A percentile compares a stretch with the other conserved stretches of the same genome.
These are phyloP conservation scores for Urocyon cinereoargenteus DNA, from an alignment of 2,797 vertebrate species.

Conservation along the genomic window DNA sequence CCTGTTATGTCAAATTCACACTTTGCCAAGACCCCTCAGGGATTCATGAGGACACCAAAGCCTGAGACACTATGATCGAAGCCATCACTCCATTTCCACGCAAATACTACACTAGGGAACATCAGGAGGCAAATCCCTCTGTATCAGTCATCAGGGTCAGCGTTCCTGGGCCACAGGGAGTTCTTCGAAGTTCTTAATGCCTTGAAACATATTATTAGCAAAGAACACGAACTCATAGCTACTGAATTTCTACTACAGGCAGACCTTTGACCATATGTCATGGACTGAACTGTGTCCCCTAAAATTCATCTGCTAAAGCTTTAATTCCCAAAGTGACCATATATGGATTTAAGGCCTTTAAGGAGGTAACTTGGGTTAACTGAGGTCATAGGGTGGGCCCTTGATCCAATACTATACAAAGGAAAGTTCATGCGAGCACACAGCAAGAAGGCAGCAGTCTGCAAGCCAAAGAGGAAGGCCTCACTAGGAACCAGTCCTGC, in stretches of 20 bases:
- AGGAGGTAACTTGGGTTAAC: not conserved
- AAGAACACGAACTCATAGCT: not conserved
- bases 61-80: not conserved
- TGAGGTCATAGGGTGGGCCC: not conserved
- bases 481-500: not conserved
- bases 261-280: not conserved
- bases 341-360: not conserved
- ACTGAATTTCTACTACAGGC: not conserved
- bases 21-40: not conserved
- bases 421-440: not conserved
- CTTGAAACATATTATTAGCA: not conserved
- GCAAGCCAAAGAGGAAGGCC: not conserved
- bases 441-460: not conserved
- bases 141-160: not conserved
- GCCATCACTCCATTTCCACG: not conserved
- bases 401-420: not conserved
- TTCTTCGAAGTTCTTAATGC: not conserved
- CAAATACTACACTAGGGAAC: not conserved
- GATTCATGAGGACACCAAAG: not conserved
- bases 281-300: not conserved
- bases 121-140: not conserved
- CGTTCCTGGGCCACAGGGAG: not conserved
- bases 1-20: not conserved
- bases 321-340: not conserved
- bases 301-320: not conserved